Percentiles rank a stretch among this genome's conserved stretches.
Conservation (phyloP, 2,888 invertebrate species). For the Cerceris rybyensis region DNA sequence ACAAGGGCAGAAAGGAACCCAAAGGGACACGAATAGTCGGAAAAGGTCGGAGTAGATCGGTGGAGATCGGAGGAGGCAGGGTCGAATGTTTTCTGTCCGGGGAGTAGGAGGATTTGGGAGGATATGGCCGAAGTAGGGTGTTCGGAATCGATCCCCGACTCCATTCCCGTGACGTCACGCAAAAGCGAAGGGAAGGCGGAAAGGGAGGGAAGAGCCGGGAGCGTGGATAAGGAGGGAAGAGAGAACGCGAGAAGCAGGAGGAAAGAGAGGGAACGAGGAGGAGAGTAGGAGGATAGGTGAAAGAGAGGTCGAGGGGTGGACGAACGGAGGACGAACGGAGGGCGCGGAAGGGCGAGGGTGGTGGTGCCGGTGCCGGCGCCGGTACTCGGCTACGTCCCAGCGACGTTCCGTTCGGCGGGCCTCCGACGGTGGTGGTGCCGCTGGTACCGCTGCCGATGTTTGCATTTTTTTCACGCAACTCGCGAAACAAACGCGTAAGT, state of each 20-base stretch:
- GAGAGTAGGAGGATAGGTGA: conserved; percentile 10
- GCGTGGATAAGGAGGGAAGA: conserved; percentile 24
- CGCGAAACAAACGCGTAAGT: too few species aligned
- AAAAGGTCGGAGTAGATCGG: neutral
- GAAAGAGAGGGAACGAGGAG: conserved; percentile 10
- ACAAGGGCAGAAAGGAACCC: neutral
- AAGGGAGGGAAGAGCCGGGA: conserved; percentile 15
- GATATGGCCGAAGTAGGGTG: conserved; percentile 59
- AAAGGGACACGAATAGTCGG: neutral
- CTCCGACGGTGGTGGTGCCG: conserved; percentile 47
- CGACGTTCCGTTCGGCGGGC: conserved; percentile 45
- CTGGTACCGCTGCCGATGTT: conserved; percentile 27
- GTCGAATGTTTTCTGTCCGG: conserved; percentile 77
- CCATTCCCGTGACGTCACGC: conserved; percentile 79
- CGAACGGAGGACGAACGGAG: neutral
- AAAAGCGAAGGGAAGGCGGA: conserved; percentile 37
- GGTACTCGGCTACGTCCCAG: conserved; percentile 61
- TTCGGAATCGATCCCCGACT: conserved; percentile 80
- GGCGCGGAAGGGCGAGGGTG: neutral
- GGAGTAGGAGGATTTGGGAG: conserved; percentile 67
- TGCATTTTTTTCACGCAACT: too few species aligned
- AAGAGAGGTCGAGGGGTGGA: too few species aligned
- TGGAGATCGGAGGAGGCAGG: conserved; percentile 36
- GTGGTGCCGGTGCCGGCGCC: conserved; percentile 35
- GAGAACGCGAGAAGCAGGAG: neutral